Base-by-base conservation (phyloP, 2,888 invertebrate species). In the Calliphora vomitoria region DNA sequence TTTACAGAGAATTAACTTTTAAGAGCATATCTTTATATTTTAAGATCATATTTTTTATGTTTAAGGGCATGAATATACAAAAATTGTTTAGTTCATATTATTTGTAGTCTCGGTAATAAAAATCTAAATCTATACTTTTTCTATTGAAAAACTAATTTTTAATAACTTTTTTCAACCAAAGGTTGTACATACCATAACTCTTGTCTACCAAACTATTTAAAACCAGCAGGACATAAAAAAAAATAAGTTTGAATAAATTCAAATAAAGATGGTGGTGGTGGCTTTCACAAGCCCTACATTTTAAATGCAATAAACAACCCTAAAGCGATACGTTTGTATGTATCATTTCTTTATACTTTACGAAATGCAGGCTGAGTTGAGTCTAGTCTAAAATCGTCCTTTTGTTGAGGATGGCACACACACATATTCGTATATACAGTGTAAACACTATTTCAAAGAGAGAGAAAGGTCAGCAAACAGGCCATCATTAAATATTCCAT, bases 401-500 rank as follows among this genome's bases (percentile, higher is more conserved):
- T 64, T 62, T 75, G 74, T 80, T 38, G 35, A 55, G 15, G 41
- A 76, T 69, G 64, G n/a, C 18, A 20, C 10, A 66, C n/a, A 74
- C 8, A 68, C 25, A 60, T 13, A 41, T 31, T 50, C 44, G 69
- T 13, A 68, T n/a, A 58, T 44, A 41, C 41, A 47, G 20, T 31
- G 10, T 18, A 60, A 41, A 72, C 38, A 50, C 4, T 8, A 38
- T 60, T 25, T 38, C 68, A 71, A 44, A 50, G 50, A 68, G 60
- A 68, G 60, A 80, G 53, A 82, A 87, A 87, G 87, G 87, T 87
- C 87, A 87, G 85, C 62, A 55, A 79, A 82, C 82, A 85, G 87
- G 44, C 82, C 82, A 82, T 85, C 85, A 81, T 82, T 79, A 75
- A 85, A 69, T 75, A 85, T 87, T 85, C 81, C 8, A 76, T 81